phyloP scores from a whole-genome alignment of 2,797 vertebrate genomes.

The Pantherophis alleghaniensis region DNA sequence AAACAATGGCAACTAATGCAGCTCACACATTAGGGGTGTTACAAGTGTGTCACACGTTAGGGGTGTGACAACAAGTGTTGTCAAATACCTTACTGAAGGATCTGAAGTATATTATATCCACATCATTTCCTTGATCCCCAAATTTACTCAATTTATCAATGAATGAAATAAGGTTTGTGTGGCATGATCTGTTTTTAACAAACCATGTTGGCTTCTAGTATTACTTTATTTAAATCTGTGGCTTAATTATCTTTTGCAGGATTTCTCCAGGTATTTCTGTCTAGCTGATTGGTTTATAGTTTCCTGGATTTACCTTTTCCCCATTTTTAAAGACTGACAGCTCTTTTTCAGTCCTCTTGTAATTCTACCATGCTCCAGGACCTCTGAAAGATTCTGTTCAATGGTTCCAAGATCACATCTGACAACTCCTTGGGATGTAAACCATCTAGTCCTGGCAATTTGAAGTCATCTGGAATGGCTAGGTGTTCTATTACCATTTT shows the following conservation, averaged over 20 bases:
- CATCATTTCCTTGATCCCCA: neutral
- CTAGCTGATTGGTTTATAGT: too few relatives aligned
- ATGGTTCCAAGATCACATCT: too few relatives aligned
- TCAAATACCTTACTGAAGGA: neutral
- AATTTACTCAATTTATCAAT: neutral
- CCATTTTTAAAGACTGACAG: too few relatives aligned
- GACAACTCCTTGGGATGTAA: neutral
- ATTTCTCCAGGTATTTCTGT: too few relatives aligned
- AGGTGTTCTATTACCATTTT: neutral
- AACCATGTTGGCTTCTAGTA: too few relatives aligned
- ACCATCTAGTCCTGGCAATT: neutral
- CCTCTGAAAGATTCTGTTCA: too few relatives aligned
- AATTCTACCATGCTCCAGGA: too few relatives aligned
- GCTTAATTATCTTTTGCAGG: too few relatives aligned
- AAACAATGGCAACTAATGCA: neutral
- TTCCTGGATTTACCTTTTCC: too few relatives aligned
- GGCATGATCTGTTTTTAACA: too few relatives aligned
- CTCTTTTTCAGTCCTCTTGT: too few relatives aligned
- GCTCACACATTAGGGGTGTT: neutral
- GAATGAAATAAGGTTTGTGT: neutral
- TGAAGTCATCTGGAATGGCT: neutral
- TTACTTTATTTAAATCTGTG: too few relatives aligned
- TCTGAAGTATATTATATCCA: neutral
- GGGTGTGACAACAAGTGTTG: neutral
- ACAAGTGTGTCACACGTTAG: neutral